Conservation (phyloP, 2,113 vertebrate species). For the Eubucco bourcierii region DNA sequence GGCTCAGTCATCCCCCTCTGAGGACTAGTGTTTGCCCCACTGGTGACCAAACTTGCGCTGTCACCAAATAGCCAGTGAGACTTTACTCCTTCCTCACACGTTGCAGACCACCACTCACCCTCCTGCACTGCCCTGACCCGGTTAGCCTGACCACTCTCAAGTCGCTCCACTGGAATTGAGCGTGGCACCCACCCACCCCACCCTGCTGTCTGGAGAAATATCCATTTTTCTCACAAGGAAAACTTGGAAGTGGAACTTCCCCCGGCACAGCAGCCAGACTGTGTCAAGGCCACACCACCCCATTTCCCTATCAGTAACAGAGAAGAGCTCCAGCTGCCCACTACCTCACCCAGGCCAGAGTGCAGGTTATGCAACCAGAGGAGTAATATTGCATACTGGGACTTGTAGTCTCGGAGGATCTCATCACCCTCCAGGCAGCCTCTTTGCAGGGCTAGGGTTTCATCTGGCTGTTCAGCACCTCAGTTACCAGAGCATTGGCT, state of each 20-base stretch:
- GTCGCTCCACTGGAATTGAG: background rate
- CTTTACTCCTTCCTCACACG: accelerated
- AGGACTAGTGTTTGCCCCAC: accelerated
- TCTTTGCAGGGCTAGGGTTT: accelerated
- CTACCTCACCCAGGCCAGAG: accelerated
- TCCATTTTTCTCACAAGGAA: background rate
- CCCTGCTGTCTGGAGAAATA: background rate
- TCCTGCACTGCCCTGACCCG: accelerated
- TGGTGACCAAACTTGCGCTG: accelerated
- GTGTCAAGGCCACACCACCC: accelerated
- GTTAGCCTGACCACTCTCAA: background rate
- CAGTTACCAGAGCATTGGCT: accelerated
- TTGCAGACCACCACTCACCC: background rate
- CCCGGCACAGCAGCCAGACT: background rate
- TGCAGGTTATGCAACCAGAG: background rate
- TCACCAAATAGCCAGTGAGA: accelerated
- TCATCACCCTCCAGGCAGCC: accelerated
- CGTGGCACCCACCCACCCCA: background rate
- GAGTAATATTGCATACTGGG: background rate
- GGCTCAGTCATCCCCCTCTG: background rate
- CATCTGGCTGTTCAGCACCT: no score
- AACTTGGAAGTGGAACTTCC: background rate
- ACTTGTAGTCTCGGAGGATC: background rate
- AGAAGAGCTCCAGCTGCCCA: background rate
- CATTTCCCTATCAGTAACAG: background rate